These are phyloP conservation scores for Lathamus discolor DNA, from an alignment of 2,113 vertebrate species.

Conservation along the genomic window DNA sequence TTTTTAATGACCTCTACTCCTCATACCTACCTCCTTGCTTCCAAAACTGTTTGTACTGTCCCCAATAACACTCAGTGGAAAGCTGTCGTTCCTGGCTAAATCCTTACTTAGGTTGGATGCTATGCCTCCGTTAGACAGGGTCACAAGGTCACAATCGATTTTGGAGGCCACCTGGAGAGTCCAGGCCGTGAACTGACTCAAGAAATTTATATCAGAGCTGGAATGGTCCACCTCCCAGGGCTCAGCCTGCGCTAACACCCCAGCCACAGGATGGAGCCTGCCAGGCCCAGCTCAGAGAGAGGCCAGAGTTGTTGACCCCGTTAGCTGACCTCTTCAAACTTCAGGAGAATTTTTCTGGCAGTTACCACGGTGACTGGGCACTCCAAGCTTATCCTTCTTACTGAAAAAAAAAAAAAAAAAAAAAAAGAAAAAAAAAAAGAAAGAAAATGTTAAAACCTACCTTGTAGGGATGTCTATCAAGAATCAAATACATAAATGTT, in stretches of 20 bases:
- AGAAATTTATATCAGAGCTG: constrained; percentile 96
- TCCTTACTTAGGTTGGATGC: constrained; percentile 84
- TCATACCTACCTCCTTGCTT: constrained; percentile 74
- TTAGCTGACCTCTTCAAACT: constrained; percentile 99
- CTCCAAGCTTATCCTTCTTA: constrained; percentile 96
- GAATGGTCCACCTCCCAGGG: constrained; percentile 86
- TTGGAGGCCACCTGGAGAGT: constrained; percentile 97
- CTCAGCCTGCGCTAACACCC: constrained; percentile 74
- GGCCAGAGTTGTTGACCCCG: constrained; percentile 89
- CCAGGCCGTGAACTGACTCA: constrained; percentile 95
- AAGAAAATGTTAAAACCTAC: constrained; percentile 72
- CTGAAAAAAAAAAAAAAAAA: constrained; percentile 77
- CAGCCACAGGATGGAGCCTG: constrained; percentile 76
- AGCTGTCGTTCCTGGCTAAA: constrained; percentile 94
- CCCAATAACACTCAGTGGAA: constrained; percentile 82
- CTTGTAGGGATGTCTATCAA: constrained; percentile 58
- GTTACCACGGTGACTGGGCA: constrained; percentile 97
- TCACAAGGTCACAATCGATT: constrained; percentile 97
- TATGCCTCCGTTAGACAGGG: constrained; percentile 89
- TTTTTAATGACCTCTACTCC: constrained; percentile 81
- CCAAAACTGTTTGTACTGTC: constrained; percentile 81
- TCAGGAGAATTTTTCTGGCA: constrained; percentile 99
- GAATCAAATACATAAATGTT: constrained; percentile 17
- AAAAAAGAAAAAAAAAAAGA: constrained; percentile 59
- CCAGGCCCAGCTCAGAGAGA: constrained; percentile 78